A percentile compares a stretch with the other conserved stretches of the same genome.
phyloP scores from a whole-genome alignment of 2,113 vertebrate species.

The Australoheros scitulus region DNA sequence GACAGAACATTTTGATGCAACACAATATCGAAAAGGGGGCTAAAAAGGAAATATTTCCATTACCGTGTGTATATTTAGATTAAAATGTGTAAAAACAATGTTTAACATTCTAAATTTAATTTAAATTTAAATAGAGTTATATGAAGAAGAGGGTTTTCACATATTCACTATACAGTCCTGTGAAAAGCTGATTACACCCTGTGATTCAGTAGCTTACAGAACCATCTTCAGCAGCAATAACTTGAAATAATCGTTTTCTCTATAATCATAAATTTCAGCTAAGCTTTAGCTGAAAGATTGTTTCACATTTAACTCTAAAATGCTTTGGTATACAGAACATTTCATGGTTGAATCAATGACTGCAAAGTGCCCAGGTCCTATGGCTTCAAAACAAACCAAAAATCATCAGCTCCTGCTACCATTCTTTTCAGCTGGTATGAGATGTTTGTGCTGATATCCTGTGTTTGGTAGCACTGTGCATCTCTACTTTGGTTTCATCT shows the following conservation, averaged over 20 bases:
- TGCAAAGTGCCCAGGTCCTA: rapidly evolving
- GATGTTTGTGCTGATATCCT: not conserved
- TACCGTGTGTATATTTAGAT: too few relatives aligned
- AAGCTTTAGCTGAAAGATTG: not conserved
- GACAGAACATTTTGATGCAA: not conserved
- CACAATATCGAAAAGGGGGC: not conserved
- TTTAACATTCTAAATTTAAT: not conserved
- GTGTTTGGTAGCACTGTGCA: not conserved
- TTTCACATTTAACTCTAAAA: not conserved
- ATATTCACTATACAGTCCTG: too few relatives aligned
- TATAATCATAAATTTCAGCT: not conserved
- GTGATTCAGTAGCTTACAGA: not conserved
- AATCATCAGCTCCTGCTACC: not conserved
- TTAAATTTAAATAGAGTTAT: not conserved
- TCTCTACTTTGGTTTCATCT: not conserved
- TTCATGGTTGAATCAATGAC: not conserved
- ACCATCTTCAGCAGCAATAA: not conserved
- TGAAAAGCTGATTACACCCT: not conserved
- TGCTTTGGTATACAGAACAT: not conserved
- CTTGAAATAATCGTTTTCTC: not conserved
- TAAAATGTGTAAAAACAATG: not conserved
- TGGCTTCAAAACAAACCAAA: not conserved
- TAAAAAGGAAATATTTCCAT: too few relatives aligned
- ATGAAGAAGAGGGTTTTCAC: too few relatives aligned
- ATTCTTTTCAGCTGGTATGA: not conserved